A percentile compares a stretch with the other conserved stretches of the same genome.
Evolutionary conservation across 2,797 vertebrate species (phyloP).

Genomic region (Caiman crocodilus): DNA sequence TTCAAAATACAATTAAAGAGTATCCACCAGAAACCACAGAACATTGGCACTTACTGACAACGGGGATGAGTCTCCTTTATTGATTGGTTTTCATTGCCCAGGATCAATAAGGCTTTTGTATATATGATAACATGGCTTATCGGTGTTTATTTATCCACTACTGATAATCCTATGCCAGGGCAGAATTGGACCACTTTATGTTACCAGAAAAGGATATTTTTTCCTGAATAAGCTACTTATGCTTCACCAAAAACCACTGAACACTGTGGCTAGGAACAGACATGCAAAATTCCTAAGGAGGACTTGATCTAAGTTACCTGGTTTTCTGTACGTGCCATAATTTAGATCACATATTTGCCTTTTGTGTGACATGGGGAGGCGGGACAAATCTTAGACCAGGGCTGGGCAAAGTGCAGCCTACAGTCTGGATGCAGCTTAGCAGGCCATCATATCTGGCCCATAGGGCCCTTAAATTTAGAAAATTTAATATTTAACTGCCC

Average conservation of each 20-base stretch:
- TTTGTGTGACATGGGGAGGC: no score
- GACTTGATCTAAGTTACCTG: no score
- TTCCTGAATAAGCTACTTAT: not conserved
- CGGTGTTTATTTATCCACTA: slow-evolving; percentile 35
- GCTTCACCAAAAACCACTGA: not conserved
- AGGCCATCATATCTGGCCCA: no score
- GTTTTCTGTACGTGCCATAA: no score
- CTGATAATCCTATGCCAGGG: not conserved
- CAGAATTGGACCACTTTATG: slow-evolving; percentile 1
- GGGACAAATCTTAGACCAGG: no score
- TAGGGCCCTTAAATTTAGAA: no score
- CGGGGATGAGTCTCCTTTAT: slow-evolving; percentile 52
- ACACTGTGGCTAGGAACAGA: not conserved
- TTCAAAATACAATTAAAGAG: slow-evolving; percentile 50
- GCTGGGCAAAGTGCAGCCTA: no score
- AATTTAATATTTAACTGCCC: no score
- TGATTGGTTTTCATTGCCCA: slow-evolving; percentile 46
- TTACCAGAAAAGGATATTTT: not conserved
- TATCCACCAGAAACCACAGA: slow-evolving; percentile 53
- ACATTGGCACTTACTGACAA: slow-evolving; percentile 39
- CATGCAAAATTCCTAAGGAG: no score
- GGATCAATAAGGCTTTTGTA: slow-evolving; percentile 52
- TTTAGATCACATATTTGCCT: no score
- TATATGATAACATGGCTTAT: slow-evolving; percentile 17
- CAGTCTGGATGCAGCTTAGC: no score